Evolutionary conservation across 2,113 vertebrate genomes (phyloP).

Genomic region (Hassar affinis): DNA sequence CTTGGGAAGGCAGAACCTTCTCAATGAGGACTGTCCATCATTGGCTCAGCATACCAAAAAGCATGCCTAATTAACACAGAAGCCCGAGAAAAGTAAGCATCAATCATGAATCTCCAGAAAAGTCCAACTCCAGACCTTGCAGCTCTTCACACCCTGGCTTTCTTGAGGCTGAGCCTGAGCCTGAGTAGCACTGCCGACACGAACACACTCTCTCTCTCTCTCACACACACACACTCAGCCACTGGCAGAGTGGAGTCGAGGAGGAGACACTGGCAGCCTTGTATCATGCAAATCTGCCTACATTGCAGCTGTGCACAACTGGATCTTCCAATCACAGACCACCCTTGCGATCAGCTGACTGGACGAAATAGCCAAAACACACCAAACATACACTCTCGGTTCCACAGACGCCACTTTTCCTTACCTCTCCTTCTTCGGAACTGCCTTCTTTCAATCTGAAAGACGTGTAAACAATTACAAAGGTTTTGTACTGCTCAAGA

Average conservation of each 20-base stretch:
- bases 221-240: slow-evolving; percentile 71
- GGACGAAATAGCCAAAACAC: slow-evolving; percentile 52
- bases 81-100: background rate
- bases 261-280: slow-evolving; percentile 89
- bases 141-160: slow-evolving; percentile 34
- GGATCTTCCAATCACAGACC: slow-evolving; percentile 83
- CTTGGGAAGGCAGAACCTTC: slow-evolving; percentile 3
- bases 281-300: slow-evolving; percentile 81
- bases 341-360: slow-evolving; percentile 90
- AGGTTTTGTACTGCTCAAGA: slow-evolving; percentile 20
- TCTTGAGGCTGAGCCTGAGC: slow-evolving; percentile 39
- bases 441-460: background rate
- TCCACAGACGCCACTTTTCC: slow-evolving; percentile 23
- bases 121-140: slow-evolving; percentile 11
- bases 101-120: background rate
- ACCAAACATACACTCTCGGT: slow-evolving; percentile 43
- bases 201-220: slow-evolving; percentile 31
- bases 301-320: slow-evolving; percentile 89
- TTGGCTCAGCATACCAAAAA: background rate
- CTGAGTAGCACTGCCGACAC: slow-evolving; percentile 18
- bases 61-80: background rate
- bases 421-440: background rate
- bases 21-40: background rate
- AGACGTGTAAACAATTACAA: slow-evolving; percentile 11
- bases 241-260: slow-evolving; percentile 64